Base-by-base conservation (phyloP, 1,140 invertebrate species). In the Papilio aristodemus region DNA sequence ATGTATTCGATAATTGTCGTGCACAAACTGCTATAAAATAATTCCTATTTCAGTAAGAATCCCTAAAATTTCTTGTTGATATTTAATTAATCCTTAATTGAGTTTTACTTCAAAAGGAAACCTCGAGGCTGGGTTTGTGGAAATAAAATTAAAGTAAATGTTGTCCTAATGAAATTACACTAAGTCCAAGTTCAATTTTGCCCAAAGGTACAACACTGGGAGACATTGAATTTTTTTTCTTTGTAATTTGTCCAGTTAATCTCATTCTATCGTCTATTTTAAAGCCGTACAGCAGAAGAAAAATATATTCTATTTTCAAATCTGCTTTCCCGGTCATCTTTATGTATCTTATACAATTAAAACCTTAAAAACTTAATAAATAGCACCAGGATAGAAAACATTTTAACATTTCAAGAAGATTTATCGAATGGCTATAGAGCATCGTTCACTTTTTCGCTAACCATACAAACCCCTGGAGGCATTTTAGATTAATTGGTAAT, bases 31-130 rank as follows among this genome's bases (percentile, higher is more conserved):
- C 10, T 59, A 59, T 36, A 60, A 37, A 60, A 38, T 59, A 9
- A 32, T 59, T 36, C 14, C n/a, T 60, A 37, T 37, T 4, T 59
- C 13, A 6, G 27, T 27, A 37, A 36, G 36, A 60, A 60, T 60
- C 58, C 58, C 58, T 38, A 37, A 38, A 60, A 60, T n/a, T 38
- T 37, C 58, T 60, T 60, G 58, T 60, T 60, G 36, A 60, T 60
- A 60, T 60, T 60, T 60, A 60, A 60, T 60, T 60, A 60, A 60
- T 60, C 58, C 58, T 60, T 38, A 60, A 60, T 60, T 60, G 58
- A 60, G 58, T 60, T 60, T 60, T 60, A 60, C 58, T 38, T 60
- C 58, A 60, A 60, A 60, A 32, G 58, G 58, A 60, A 60, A 60
- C 36, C 27, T 59, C 58, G 27, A 38, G 14, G 58, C 14, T 11